Evolutionary conservation across 1,140 invertebrate genomes (phyloP).

Genomic region (Drosophila tropicalis): DNA sequence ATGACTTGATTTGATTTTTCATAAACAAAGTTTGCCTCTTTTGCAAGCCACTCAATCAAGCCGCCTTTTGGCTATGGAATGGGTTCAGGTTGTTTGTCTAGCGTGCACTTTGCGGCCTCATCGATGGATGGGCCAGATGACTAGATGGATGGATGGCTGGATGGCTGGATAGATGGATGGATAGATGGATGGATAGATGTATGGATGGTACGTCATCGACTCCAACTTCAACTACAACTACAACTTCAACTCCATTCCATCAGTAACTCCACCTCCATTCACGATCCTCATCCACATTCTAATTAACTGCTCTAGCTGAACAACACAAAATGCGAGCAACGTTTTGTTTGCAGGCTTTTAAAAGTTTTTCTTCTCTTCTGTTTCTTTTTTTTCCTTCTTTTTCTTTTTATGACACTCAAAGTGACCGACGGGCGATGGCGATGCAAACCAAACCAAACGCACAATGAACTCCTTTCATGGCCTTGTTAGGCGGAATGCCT

Average conservation of each 20-base stretch:
- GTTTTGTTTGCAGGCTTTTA: conserved; percentile 77
- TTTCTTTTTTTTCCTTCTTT: conserved; percentile 7
- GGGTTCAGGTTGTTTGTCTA: conserved; percentile 69
- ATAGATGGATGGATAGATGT: conserved; percentile 16
- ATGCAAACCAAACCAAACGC: conserved; percentile 45
- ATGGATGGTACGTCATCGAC: conserved; percentile 2
- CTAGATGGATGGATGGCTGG: conserved; percentile 21
- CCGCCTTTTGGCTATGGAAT: conserved; percentile 51
- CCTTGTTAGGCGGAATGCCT: conserved; percentile 72
- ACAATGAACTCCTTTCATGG: conserved; percentile 80
- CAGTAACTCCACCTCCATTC: conserved; percentile 25
- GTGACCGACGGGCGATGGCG: conserved; percentile 61
- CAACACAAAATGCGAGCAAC: conserved; percentile 73
- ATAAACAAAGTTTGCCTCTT: conserved; percentile 50
- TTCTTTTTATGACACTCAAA: conserved; percentile 77
- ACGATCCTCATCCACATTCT: conserved; percentile 56
- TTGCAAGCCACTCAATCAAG: conserved; percentile 70
- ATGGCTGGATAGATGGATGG: conserved; percentile 11
- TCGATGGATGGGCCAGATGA: conserved; percentile 32
- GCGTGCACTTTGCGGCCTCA: conserved; percentile 55
- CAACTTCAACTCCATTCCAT: conserved; percentile 1
- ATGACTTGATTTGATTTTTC: conserved; percentile 80
- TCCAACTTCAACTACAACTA: background rate
- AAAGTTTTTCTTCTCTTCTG: conserved; percentile 32
- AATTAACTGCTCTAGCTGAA: conserved; percentile 80